Conservation (phyloP, 2,888 invertebrate genomes). For the Pachycephus smyrnensis region DNA sequence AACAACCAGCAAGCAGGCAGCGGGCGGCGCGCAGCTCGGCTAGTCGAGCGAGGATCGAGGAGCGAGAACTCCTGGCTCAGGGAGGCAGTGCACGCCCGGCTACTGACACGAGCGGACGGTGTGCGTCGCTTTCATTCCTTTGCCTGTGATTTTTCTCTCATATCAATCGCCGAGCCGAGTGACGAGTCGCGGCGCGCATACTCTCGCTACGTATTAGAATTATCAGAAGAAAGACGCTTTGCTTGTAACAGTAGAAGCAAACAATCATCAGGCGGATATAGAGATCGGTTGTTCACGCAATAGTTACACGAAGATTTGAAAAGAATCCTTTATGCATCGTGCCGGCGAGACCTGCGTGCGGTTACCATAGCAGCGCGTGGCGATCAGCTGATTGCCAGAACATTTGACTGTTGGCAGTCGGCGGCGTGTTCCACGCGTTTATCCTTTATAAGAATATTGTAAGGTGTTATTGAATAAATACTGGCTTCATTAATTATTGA, state of each 20-base stretch:
- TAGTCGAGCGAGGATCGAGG: slow-evolving; percentile 38
- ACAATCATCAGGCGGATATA: neutral
- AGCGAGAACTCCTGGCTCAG: slow-evolving; percentile 40
- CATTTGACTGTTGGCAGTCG: slow-evolving; percentile 41
- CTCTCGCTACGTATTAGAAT: neutral
- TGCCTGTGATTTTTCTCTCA: slow-evolving; percentile 47
- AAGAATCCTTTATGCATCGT: neutral
- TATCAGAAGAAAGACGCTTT: neutral
- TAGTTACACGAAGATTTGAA: neutral
- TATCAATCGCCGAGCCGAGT: slow-evolving; percentile 38
- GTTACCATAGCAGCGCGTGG: slow-evolving; percentile 48
- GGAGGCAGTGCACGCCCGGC: slow-evolving; percentile 65
- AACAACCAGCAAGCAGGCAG: slow-evolving; percentile 2
- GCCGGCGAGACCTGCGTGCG: neutral
- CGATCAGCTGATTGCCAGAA: slow-evolving; percentile 61
- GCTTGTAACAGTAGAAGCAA: neutral
- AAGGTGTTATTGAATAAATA: neutral
- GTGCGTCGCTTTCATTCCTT: slow-evolving; percentile 49
- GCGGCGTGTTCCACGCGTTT: slow-evolving; percentile 13
- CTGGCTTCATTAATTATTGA: neutral
- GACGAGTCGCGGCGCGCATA: slow-evolving; percentile 14
- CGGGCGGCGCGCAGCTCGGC: slow-evolving; percentile 14
- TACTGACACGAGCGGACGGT: slow-evolving; percentile 65
- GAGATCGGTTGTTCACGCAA: neutral
- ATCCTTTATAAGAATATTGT: neutral